These are phyloP conservation scores for Heteromyza rotundicornis DNA, from an alignment of 2,888 invertebrate genomes.

Conservation along the genomic window DNA sequence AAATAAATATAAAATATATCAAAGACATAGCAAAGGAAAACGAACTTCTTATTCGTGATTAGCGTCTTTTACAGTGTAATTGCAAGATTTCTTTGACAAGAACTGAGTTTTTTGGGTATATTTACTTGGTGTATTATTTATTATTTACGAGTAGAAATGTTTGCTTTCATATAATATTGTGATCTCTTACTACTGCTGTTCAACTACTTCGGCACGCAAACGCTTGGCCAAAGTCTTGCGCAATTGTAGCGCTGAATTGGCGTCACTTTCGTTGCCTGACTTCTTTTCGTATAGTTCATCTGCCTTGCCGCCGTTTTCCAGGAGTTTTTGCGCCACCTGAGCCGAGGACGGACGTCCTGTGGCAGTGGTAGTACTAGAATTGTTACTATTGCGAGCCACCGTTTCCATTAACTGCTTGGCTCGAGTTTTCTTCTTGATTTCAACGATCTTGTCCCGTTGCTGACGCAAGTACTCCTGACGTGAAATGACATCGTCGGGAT, in stretches of 20 bases:
- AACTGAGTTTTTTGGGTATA: too few species aligned
- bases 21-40: too few species aligned
- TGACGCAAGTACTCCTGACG: slow-evolving; percentile 86
- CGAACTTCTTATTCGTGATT: too few species aligned
- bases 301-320: slow-evolving; percentile 64
- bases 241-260: slow-evolving; percentile 72
- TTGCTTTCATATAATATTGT: too few species aligned
- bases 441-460: slow-evolving; percentile 89
- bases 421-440: slow-evolving; percentile 86
- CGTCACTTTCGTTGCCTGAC: slow-evolving; percentile 35
- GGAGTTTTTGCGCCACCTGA: slow-evolving; percentile 72
- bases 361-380: slow-evolving; percentile 41
- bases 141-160: too few species aligned
- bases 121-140: too few species aligned
- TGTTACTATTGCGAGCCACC: slow-evolving; percentile 62
- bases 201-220: slow-evolving; percentile 85
- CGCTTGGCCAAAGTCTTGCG: slow-evolving; percentile 83
- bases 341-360: slow-evolving; percentile 74
- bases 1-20: too few species aligned
- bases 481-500: slow-evolving; percentile 72
- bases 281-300: slow-evolving; percentile 30
- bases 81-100: too few species aligned
- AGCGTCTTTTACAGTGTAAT: too few species aligned
- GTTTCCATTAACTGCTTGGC: slow-evolving; percentile 76
- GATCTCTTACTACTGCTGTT: slow-evolving; percentile 47